A percentile compares a stretch with the other conserved stretches of the same genome.
Conservation (phyloP, 1,140 invertebrate genomes). For the Dreissena polymorpha region DNA sequence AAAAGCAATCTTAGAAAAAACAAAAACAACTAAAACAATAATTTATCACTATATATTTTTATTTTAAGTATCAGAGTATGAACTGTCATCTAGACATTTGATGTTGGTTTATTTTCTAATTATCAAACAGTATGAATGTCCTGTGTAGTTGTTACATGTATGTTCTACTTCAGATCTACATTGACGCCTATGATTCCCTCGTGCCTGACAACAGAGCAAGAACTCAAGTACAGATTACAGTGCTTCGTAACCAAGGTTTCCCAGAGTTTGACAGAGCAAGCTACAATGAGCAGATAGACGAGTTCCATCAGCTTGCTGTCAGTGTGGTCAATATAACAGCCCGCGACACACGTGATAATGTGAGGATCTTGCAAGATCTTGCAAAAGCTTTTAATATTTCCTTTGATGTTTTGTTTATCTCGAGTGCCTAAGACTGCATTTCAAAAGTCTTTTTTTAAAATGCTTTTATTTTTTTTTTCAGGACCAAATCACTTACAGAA, state of each 20-base stretch:
- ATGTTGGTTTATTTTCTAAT: too few species aligned
- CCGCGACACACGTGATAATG: conserved; percentile 48
- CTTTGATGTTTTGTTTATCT: neutral
- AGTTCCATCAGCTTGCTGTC: conserved; percentile 37
- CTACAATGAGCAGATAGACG: conserved; percentile 26
- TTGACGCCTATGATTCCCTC: conserved; percentile 38
- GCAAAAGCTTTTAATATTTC: neutral
- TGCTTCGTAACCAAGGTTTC: conserved; percentile 35
- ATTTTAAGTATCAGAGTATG: too few species aligned
- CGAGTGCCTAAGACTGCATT: neutral
- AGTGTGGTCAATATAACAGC: conserved; percentile 83
- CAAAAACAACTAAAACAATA: too few species aligned
- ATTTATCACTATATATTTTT: too few species aligned
- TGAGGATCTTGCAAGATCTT: conserved; percentile 32
- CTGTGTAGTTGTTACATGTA: neutral
- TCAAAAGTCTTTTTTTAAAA: conserved; percentile 1
- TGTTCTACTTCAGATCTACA: conserved; percentile 34
- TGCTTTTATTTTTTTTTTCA: conserved; percentile 47
- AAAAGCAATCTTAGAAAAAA: too few species aligned
- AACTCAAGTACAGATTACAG: conserved; percentile 26
- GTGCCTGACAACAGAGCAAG: conserved; percentile 35
- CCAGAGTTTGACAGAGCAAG: conserved; percentile 6
- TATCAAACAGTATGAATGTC: neutral
- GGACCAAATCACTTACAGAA: conserved; percentile 65
- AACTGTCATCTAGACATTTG: too few species aligned